Evolutionary conservation across 1,140 invertebrate genomes (phyloP).

Genomic region (Procambarus virginalis): DNA sequence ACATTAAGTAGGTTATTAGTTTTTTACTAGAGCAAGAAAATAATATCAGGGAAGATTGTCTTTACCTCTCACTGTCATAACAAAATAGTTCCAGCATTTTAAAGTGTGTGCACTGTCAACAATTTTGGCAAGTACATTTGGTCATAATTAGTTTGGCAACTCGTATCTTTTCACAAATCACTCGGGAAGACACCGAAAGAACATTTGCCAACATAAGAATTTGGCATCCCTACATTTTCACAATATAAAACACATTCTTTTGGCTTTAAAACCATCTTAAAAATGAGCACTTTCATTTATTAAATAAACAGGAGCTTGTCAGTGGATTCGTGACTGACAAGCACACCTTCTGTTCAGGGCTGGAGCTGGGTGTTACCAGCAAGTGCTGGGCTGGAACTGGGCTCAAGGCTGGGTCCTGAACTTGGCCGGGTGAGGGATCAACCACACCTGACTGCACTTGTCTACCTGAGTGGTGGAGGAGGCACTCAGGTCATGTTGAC

Average conservation of each 20-base stretch:
- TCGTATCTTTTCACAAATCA: slow-evolving; percentile 36
- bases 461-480: slow-evolving; percentile 14
- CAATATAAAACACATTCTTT: slow-evolving; percentile 19
- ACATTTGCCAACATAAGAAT: slow-evolving; percentile 31
- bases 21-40: slow-evolving; percentile 57
- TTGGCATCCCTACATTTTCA: slow-evolving; percentile 33
- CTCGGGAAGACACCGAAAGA: slow-evolving; percentile 35
- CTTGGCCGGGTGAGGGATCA: slow-evolving; percentile 7
- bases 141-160: slow-evolving; percentile 44
- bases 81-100: slow-evolving; percentile 23
- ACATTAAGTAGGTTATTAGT: slow-evolving; percentile 59
- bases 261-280: background rate
- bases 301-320: background rate
- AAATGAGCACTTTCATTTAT: slow-evolving; percentile 41
- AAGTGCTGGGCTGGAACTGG: slow-evolving; percentile 25
- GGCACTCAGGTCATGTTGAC: slow-evolving; percentile 59
- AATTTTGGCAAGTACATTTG: slow-evolving; percentile 49
- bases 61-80: slow-evolving; percentile 34
- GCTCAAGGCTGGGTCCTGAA: slow-evolving; percentile 16
- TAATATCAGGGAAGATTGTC: slow-evolving; percentile 44
- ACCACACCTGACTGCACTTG: slow-evolving; percentile 25
- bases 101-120: background rate
- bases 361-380: slow-evolving; percentile 25
- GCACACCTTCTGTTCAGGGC: background rate
- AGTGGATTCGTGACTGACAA: slow-evolving; percentile 16